A percentile compares a stretch with the other conserved stretches of the same genome.
These are phyloP conservation scores for Neoaliturus tenellus DNA, from an alignment of 2,888 invertebrate genomes.

Conservation along the genomic window DNA sequence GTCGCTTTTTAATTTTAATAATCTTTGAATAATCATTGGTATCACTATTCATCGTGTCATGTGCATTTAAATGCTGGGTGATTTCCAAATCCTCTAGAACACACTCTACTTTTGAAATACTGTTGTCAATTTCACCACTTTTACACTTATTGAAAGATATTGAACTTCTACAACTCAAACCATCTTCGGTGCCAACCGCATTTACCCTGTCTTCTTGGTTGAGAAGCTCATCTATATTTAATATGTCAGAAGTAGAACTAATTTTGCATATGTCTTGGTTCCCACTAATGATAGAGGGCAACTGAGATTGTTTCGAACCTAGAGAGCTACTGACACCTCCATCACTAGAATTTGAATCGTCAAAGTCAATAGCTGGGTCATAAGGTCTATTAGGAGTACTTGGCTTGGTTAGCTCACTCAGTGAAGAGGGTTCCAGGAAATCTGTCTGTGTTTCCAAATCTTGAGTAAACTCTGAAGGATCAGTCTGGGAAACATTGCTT, in stretches of 20 bases:
- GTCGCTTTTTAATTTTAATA: conserved; percentile 41
- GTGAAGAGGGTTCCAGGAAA: neutral
- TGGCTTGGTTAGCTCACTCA: neutral
- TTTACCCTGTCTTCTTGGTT: neutral
- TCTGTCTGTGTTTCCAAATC: conserved; percentile 24
- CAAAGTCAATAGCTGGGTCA: conserved; percentile 28
- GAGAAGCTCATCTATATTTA: neutral
- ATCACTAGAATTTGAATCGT: neutral
- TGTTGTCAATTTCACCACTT: neutral
- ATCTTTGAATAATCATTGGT: neutral
- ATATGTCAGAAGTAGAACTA: conserved; percentile 25
- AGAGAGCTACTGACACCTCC: conserved; percentile 16
- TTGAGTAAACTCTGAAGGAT: neutral
- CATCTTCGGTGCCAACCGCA: neutral
- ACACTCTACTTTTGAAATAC: neutral
- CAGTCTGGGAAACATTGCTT: neutral
- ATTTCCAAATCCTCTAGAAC: neutral
- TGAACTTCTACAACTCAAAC: neutral
- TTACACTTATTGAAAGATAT: too few species aligned
- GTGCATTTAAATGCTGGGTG: neutral
- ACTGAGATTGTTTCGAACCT: neutral
- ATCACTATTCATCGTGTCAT: neutral
- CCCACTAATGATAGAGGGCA: neutral
- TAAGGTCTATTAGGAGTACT: conserved; percentile 14
- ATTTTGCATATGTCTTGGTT: conserved; percentile 22